Percentiles rank a stretch among this genome's conserved stretches.
Conservation (phyloP, 1,140 invertebrate species). For the Spodoptera litura region DNA sequence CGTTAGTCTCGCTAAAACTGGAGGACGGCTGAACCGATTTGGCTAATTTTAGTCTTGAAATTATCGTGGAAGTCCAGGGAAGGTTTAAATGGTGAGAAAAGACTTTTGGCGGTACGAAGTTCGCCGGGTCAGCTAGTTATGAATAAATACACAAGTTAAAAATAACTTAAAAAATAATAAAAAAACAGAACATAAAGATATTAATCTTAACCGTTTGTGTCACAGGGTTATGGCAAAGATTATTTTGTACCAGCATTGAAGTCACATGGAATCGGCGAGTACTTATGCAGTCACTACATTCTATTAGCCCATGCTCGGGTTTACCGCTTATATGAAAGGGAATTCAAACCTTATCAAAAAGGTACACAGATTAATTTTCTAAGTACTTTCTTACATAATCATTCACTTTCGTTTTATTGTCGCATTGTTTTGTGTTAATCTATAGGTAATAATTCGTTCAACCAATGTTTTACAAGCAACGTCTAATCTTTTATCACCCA, state of each 20-base stretch:
- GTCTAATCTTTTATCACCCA: background rate
- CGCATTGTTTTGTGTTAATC: background rate
- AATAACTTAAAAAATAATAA: too few species aligned
- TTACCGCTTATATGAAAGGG: constrained; percentile 88
- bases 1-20: too few species aligned
- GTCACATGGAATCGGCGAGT: constrained; percentile 86
- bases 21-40: too few species aligned
- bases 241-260: constrained; percentile 85
- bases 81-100: too few species aligned
- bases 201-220: constrained; percentile 7
- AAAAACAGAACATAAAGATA: too few species aligned
- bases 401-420: constrained; percentile 6
- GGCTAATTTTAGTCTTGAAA: too few species aligned
- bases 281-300: constrained; percentile 88
- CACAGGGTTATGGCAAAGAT: constrained; percentile 86
- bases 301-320: constrained; percentile 88
- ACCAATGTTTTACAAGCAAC: constrained; percentile 2
- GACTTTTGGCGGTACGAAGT: too few species aligned
- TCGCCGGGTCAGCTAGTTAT: too few species aligned
- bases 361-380: constrained; percentile 69
- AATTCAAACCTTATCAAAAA: constrained; percentile 87
- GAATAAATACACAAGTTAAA: too few species aligned
- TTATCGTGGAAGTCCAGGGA: too few species aligned
- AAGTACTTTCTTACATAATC: background rate
- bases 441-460: background rate